Evolutionary conservation across 2,888 invertebrate species (phyloP).

Genomic region (Kuschelorhynchus macadamiae): DNA sequence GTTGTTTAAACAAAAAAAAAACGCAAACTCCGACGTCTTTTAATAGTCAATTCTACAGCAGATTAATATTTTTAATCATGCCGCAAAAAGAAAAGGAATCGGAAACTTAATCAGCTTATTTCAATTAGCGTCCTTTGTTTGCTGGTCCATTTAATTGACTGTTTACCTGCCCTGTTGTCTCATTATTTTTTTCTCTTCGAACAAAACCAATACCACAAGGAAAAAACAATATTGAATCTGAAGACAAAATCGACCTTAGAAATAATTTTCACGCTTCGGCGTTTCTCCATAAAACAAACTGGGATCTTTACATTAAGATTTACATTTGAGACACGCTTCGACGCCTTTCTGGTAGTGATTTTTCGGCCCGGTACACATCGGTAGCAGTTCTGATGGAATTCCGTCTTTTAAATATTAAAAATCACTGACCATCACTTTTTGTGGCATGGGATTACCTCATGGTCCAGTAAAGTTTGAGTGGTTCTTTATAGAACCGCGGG

Average conservation of each 20-base stretch:
- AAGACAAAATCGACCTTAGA: conserved; percentile 27
- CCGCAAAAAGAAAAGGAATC: too few relatives aligned
- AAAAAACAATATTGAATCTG: conserved; percentile 40
- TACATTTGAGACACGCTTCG: conserved; percentile 42
- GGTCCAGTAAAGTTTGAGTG: conserved; percentile 39
- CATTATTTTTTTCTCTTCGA: conserved; percentile 23
- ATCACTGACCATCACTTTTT: conserved; percentile 41
- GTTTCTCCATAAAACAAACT: conserved; percentile 35
- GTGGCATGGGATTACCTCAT: conserved; percentile 21
- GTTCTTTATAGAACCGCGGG: conserved; percentile 6
- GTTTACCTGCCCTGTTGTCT: conserved; percentile 36
- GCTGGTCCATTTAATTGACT: conserved; percentile 38
- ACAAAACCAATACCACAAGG: conserved; percentile 25
- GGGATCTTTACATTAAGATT: conserved; percentile 23
- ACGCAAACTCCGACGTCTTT: too few relatives aligned
- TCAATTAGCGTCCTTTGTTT: conserved; percentile 15
- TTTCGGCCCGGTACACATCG: conserved; percentile 43
- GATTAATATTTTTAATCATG: too few relatives aligned
- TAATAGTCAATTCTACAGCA: too few relatives aligned
- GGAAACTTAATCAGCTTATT: too few relatives aligned
- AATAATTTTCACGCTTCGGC: conserved; percentile 45
- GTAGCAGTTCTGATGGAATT: conserved; percentile 25
- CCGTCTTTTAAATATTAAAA: conserved; percentile 45
- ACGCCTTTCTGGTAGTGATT: conserved; percentile 36
- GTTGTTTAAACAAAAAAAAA: too few relatives aligned